Evolutionary conservation across 2,888 invertebrate species (phyloP).

Genomic region (Scelioninae gen. 1): DNA sequence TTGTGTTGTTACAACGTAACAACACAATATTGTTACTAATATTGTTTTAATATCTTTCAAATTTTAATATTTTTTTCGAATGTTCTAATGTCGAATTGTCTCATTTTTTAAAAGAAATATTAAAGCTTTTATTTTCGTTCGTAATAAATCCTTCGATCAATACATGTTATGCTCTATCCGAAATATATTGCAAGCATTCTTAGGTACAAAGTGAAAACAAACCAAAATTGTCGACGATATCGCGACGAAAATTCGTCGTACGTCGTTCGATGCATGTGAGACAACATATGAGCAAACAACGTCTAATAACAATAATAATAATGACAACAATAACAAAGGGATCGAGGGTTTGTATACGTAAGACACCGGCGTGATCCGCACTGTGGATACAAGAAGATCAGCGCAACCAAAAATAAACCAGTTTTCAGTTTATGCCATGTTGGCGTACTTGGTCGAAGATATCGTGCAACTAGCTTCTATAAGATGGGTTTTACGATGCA

Average conservation of each 20-base stretch:
- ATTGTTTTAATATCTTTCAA: no score
- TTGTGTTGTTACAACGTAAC: no score
- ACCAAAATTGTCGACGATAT: slow-evolving; percentile 45
- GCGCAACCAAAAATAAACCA: slow-evolving; percentile 62
- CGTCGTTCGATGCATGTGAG: slow-evolving; percentile 43
- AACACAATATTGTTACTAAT: no score
- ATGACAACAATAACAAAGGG: slow-evolving; percentile 41
- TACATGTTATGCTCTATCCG: not conserved
- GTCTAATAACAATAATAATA: slow-evolving; percentile 66
- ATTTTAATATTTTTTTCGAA: no score
- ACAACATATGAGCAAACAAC: slow-evolving; percentile 61
- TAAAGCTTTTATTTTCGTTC: no score
- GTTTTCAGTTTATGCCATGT: slow-evolving; percentile 44
- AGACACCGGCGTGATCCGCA: slow-evolving; percentile 49
- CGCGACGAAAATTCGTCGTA: slow-evolving; percentile 52
- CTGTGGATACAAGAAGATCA: slow-evolving; percentile 67
- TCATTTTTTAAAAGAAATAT: no score
- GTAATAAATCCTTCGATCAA: slow-evolving; percentile 5
- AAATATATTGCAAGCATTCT: slow-evolving; percentile 19
- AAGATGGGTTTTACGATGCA: slow-evolving; percentile 61
- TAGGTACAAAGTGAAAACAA: slow-evolving; percentile 45
- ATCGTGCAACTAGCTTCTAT: slow-evolving; percentile 36
- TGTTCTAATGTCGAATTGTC: no score
- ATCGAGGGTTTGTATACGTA: slow-evolving; percentile 54
- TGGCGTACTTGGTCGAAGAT: slow-evolving; percentile 46